Evolutionary conservation across 2,888 invertebrate species (phyloP).

Genomic region (Sinhomidia bicolor): DNA sequence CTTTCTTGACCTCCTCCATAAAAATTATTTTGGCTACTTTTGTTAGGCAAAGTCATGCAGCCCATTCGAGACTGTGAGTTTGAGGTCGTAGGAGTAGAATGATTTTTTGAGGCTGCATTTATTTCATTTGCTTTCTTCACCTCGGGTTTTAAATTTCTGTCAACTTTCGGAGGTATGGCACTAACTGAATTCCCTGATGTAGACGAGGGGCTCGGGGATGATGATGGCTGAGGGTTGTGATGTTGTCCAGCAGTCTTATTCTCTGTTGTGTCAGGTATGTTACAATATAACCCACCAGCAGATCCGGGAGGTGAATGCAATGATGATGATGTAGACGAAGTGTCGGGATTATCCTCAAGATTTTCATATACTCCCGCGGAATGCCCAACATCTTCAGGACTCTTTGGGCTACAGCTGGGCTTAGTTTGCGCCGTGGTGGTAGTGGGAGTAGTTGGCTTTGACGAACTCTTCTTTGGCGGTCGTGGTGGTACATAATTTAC

Average conservation of each 20-base stretch:
- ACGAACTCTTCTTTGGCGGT: slow-evolving; percentile 78
- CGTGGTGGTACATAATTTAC: slow-evolving; percentile 76
- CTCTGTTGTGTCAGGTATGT: slow-evolving; percentile 69
- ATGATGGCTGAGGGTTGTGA: slow-evolving; percentile 59
- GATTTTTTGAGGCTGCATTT: slow-evolving; percentile 49
- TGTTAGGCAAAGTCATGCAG: slow-evolving; percentile 78
- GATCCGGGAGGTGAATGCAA: slow-evolving; percentile 79
- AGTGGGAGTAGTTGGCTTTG: slow-evolving; percentile 64
- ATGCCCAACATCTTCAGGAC: slow-evolving; percentile 46
- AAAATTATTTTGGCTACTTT: slow-evolving; percentile 68
- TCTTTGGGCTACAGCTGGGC: slow-evolving; percentile 41
- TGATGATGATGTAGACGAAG: slow-evolving; percentile 77
- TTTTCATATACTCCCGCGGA: slow-evolving; percentile 75
- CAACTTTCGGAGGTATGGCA: slow-evolving; percentile 78
- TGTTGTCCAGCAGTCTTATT: slow-evolving; percentile 62
- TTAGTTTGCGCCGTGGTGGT: slow-evolving; percentile 44
- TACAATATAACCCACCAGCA: slow-evolving; percentile 75
- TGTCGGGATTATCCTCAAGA: slow-evolving; percentile 76
- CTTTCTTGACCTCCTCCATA: slow-evolving; percentile 22
- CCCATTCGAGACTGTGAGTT: slow-evolving; percentile 60
- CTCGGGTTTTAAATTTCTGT: slow-evolving; percentile 78
- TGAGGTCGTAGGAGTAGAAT: slow-evolving; percentile 5
- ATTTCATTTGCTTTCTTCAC: slow-evolving; percentile 69
- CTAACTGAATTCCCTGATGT: slow-evolving; percentile 42
- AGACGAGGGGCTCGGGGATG: slow-evolving; percentile 56